Evolutionary conservation across 2,113 vertebrate genomes (phyloP).

Genomic region (Phaethon lepturus): DNA sequence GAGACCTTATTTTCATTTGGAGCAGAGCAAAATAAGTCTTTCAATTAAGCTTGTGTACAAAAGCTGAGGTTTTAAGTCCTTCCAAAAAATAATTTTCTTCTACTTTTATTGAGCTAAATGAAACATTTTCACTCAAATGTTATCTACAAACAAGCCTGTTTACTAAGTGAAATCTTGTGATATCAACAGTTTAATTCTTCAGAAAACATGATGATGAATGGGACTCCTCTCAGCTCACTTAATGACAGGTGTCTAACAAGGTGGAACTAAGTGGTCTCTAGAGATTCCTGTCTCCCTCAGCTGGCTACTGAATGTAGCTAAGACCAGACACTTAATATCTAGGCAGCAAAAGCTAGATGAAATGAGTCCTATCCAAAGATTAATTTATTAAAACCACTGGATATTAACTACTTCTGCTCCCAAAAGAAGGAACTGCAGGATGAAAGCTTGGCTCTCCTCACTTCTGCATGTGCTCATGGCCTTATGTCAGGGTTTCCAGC

Average conservation of each 20-base stretch:
- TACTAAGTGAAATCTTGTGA: background rate
- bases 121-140: background rate
- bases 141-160: background rate
- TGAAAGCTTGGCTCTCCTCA: constrained; percentile 11
- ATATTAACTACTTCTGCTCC: background rate
- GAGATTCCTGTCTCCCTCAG: background rate
- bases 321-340: background rate
- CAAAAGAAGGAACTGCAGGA: background rate
- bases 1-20: background rate
- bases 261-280: background rate
- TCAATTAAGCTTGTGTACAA: background rate
- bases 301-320: background rate
- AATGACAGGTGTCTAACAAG: background rate
- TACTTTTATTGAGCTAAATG: background rate
- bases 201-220: background rate
- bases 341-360: background rate
- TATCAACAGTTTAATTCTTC: background rate
- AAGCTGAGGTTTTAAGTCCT: background rate
- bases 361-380: background rate
- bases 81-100: background rate
- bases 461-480: background rate
- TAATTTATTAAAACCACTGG: background rate
- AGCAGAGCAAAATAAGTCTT: background rate
- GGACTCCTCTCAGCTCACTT: background rate
- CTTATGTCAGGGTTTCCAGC: background rate